phyloP scores from a whole-genome alignment of 2,113 vertebrate genomes.

The Corvus cornix region DNA sequence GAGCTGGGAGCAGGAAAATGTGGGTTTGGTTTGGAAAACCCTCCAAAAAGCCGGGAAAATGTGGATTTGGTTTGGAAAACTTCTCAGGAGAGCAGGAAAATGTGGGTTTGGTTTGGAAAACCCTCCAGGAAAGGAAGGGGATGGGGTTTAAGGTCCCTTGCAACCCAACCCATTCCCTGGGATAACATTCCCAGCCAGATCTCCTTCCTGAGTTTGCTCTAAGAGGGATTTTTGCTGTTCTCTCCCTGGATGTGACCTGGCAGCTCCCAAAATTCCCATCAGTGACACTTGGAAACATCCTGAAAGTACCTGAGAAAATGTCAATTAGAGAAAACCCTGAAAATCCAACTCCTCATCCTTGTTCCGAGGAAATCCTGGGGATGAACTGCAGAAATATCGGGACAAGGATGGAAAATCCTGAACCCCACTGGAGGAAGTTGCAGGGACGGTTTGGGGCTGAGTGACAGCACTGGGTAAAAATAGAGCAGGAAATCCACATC shows the following conservation, averaged over 20 bases:
- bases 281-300: background rate
- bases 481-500: background rate
- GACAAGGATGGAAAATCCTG: background rate
- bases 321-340: background rate
- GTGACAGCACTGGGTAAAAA: background rate
- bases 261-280: background rate
- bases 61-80: no score
- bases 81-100: no score
- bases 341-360: background rate
- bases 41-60: no score
- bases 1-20: background rate
- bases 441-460: background rate
- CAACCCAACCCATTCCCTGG: background rate
- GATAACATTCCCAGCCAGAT: background rate
- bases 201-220: background rate
- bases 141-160: background rate
- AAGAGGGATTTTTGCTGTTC: background rate
- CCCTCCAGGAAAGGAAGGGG: background rate
- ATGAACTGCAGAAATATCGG: rapidly evolving
- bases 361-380: background rate
- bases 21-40: no score
- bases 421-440: background rate
- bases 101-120: no score
- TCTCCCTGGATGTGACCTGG: background rate
- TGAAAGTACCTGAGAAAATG: background rate